Evolutionary conservation across 2,113 vertebrate species (phyloP), one percentile per base, ranked within the genome.

Genomic region (Physeter macrocephalus): DNA sequence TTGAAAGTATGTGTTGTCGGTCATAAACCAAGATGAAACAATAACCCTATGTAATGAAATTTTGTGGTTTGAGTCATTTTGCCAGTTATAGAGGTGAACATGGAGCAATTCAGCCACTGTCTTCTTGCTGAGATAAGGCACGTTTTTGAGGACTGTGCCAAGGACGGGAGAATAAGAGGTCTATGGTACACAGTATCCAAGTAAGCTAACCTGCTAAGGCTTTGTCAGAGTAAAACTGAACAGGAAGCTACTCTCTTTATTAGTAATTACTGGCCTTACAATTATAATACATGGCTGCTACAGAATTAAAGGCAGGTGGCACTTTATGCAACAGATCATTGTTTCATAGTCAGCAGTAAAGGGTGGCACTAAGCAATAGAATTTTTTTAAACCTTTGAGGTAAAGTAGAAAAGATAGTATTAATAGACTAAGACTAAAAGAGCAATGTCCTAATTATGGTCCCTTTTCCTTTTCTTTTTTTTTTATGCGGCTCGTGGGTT

Each of bases 211-310:
- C 14, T 85, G 54, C 49, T 29, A 54, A 90, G 59, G 85, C 34
- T 52, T 82, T 95, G 95, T 75, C 29, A 43, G 90, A 95, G 67
- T 62, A 90, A 96, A 93, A 87, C 83, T 59, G 66, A 91, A 84
- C 49, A 96, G 87, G 90, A 95, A 96, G 92, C 94, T 72, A 78
- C 9, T 54, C 17, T 54, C 87, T 39, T 87, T 49, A 52, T 81
- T 81, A 83, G 54, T 96, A 97, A 97, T 96, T 92, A 96, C 66
- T 57, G 36, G 39, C 64, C 83, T 88, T 88, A 64, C 25, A 31
- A 49, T 41, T 93, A 96, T 95, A 97, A 97, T 96, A 66, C 39
- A 64, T 25, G 69, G 72, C 92, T 97, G 89, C 71, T 66, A 34
- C 10, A 66, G 80, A 97, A 62, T 81, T 90, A 84, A 94, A 95